Evolutionary conservation across 2,113 vertebrate species (phyloP).

Genomic region (Hippocampus zosterae): DNA sequence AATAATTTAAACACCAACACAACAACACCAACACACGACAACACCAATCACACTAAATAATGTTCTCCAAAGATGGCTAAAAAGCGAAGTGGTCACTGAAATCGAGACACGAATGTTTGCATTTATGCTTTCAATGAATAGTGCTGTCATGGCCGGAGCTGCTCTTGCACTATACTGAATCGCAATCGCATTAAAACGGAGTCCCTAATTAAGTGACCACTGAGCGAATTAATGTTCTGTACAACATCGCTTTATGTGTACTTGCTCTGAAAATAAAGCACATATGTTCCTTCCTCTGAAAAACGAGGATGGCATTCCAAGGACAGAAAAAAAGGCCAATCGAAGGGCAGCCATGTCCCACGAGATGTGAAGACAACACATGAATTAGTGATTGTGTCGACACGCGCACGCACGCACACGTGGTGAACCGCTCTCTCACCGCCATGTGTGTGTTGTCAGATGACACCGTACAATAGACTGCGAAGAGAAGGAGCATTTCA

Average conservation of each 20-base stretch:
- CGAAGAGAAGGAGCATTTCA: slow-evolving; percentile 38
- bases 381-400: slow-evolving; percentile 67
- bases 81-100: too few relatives aligned
- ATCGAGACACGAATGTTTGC: not conserved
- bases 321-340: slow-evolving; percentile 44
- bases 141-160: not conserved
- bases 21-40: too few relatives aligned
- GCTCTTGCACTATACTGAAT: not conserved
- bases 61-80: too few relatives aligned
- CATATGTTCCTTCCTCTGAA: slow-evolving; percentile 20
- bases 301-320: slow-evolving; percentile 27
- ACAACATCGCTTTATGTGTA: slow-evolving; percentile 21
- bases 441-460: slow-evolving; percentile 21
- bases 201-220: not conserved
- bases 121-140: not conserved
- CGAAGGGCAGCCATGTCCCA: slow-evolving; percentile 59
- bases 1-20: too few relatives aligned
- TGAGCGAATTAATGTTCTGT: slow-evolving; percentile 6
- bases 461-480: slow-evolving; percentile 29
- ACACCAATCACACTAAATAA: too few relatives aligned
- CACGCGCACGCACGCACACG: not conserved
- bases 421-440: slow-evolving; percentile 33
- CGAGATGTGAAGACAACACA: slow-evolving; percentile 41
- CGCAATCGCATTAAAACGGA: not conserved
- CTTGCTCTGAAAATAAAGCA: slow-evolving; percentile 33